These are phyloP conservation scores for Macrosteles quadrilineatus DNA, from an alignment of 1,140 invertebrate species.

Conservation along the genomic window DNA sequence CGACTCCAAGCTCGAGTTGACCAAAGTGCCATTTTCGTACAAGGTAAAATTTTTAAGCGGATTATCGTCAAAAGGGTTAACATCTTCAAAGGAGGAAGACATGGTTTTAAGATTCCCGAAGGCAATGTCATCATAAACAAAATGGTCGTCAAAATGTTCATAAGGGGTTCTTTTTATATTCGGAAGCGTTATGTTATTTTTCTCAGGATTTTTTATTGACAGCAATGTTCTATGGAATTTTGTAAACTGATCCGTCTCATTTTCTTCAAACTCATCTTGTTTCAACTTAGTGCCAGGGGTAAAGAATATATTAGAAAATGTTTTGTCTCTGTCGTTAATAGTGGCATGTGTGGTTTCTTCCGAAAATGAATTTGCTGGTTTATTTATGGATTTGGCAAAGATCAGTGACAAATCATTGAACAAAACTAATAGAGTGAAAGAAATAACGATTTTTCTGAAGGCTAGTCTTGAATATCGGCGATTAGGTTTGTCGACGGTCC, in stretches of 20 bases:
- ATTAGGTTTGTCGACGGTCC: neutral
- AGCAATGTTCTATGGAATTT: neutral
- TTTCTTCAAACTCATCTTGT: neutral
- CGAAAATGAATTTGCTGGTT: no score
- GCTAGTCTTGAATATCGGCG: neutral
- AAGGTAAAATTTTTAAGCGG: conserved; percentile 1
- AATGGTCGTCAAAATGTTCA: conserved; percentile 4
- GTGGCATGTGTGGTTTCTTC: no score
- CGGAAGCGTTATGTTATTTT: neutral
- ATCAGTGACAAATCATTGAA: neutral
- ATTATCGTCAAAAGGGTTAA: neutral
- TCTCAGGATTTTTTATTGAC: neutral
- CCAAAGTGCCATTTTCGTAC: neutral
- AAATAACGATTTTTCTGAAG: neutral
- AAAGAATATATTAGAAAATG: neutral
- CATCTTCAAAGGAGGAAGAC: neutral
- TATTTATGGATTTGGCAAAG: neutral
- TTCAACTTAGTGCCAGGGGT: neutral
- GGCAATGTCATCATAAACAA: conserved; percentile 16
- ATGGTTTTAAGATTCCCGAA: conserved; percentile 1
- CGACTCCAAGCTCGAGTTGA: neutral
- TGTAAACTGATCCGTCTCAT: neutral
- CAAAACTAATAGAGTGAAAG: neutral
- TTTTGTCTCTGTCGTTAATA: no score
- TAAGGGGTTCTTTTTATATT: neutral